A percentile compares a stretch with the other conserved stretches of the same genome.
Conservation (phyloP, 2,888 invertebrate genomes). For the Bombylius major region DNA sequence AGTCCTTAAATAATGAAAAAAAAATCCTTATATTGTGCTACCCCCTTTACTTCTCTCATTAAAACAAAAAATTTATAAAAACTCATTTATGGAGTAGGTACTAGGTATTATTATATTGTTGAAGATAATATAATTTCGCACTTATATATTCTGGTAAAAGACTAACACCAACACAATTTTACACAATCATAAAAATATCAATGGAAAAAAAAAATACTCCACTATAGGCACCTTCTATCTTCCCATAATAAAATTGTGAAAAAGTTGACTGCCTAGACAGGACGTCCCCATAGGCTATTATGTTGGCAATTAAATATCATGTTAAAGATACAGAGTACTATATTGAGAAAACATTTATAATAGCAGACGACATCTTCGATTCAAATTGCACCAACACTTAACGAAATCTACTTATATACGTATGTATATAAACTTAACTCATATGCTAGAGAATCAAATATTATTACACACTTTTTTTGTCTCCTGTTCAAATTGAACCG, state of each 20-base stretch:
- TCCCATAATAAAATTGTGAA: not conserved
- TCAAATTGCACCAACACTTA: not conserved
- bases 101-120: constrained; percentile 15
- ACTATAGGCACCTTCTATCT: not conserved
- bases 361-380: not conserved
- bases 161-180: constrained; percentile 8
- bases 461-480: not conserved
- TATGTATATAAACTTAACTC: no score
- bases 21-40: no score
- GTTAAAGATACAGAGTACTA: not conserved
- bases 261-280: constrained; percentile 19
- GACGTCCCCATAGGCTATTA: constrained; percentile 17
- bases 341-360: not conserved
- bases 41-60: no score
- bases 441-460: no score
- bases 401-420: not conserved
- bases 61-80: no score
- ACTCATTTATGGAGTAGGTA: no score
- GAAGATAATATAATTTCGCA: constrained; percentile 15
- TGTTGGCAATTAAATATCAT: constrained; percentile 6
- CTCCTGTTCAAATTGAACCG: not conserved
- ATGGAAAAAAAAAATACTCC: not conserved
- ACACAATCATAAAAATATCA: no score
- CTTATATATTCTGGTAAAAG: constrained; percentile 14
- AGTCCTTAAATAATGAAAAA: no score